A percentile compares a stretch with the other conserved stretches of the same genome.
Conservation (phyloP, 2,797 vertebrate species). For the Tarsius wallacei region DNA sequence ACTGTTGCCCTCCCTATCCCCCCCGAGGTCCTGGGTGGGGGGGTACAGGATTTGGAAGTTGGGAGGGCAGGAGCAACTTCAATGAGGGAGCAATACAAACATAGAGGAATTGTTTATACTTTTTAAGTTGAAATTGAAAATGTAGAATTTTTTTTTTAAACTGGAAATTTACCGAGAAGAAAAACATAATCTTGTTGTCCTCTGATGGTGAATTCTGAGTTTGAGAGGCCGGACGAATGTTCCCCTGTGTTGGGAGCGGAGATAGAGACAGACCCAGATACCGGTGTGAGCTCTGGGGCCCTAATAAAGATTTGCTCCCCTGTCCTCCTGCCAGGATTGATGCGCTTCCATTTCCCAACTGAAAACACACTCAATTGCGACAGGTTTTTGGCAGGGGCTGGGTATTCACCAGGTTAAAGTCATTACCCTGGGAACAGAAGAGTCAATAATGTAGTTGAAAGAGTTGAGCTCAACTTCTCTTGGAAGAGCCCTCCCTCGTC, state of each 20-base stretch:
- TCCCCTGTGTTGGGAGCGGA: constrained; percentile 47
- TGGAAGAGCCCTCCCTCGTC: constrained; percentile 45
- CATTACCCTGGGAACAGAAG: constrained; percentile 76
- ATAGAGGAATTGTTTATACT: neutral
- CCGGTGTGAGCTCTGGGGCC: neutral
- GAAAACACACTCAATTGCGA: constrained; percentile 78
- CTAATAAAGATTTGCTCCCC: constrained; percentile 80
- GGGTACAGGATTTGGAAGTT: fast-evolving
- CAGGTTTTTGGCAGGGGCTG: constrained; percentile 82
- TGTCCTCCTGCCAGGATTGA: constrained; percentile 68
- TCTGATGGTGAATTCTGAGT: constrained; percentile 61
- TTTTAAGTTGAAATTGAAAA: constrained; percentile 19
- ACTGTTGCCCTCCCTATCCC: neutral
- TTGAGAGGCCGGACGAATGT: constrained; percentile 26
- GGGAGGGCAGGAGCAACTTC: neutral
- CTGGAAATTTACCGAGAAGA: constrained; percentile 52
- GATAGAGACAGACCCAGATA: constrained; percentile 48
- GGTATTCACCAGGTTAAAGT: constrained; percentile 83
- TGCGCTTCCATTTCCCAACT: constrained; percentile 79
- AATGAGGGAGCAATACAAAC: neutral
- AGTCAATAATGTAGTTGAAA: constrained; percentile 65
- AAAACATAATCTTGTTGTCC: neutral
- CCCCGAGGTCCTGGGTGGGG: neutral
- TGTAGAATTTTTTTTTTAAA: neutral
- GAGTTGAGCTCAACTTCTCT: constrained; percentile 56